Evolutionary conservation across 2,797 vertebrate species (phyloP).

Genomic region (Fratercula arctica): DNA sequence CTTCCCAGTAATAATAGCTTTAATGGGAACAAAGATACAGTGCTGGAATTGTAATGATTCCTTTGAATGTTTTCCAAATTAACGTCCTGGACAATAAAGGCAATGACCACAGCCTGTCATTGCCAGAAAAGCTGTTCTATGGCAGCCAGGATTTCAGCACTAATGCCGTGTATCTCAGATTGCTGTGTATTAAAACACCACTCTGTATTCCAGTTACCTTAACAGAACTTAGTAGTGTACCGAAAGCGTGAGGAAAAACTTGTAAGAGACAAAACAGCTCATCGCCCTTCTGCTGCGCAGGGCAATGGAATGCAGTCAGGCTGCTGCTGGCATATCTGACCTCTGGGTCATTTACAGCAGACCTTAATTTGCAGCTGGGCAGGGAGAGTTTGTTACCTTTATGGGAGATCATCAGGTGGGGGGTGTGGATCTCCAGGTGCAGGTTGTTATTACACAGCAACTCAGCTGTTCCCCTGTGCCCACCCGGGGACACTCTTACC

Average conservation of each 20-base stretch:
- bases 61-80: not conserved
- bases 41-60: not conserved
- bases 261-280: rapidly evolving
- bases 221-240: not conserved
- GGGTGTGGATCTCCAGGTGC: rapidly evolving
- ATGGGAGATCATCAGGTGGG: not conserved
- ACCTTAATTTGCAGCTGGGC: not conserved
- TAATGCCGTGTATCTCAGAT: rapidly evolving
- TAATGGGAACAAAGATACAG: not conserved
- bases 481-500: conserved; percentile 70
- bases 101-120: rapidly evolving
- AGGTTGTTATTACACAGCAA: not conserved
- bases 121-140: not conserved
- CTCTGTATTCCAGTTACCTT: not conserved
- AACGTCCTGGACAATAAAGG: not conserved
- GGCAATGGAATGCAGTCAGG: not conserved
- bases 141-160: not conserved
- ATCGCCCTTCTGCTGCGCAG: not conserved
- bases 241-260: not conserved
- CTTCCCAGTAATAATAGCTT: not conserved
- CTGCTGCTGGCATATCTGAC: not conserved
- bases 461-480: not conserved
- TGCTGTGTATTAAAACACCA: not conserved
- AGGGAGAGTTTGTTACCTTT: not conserved
- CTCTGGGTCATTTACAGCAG: not conserved